phyloP scores from a whole-genome alignment of 2,888 invertebrate genomes.

The Polia nebulosa region DNA sequence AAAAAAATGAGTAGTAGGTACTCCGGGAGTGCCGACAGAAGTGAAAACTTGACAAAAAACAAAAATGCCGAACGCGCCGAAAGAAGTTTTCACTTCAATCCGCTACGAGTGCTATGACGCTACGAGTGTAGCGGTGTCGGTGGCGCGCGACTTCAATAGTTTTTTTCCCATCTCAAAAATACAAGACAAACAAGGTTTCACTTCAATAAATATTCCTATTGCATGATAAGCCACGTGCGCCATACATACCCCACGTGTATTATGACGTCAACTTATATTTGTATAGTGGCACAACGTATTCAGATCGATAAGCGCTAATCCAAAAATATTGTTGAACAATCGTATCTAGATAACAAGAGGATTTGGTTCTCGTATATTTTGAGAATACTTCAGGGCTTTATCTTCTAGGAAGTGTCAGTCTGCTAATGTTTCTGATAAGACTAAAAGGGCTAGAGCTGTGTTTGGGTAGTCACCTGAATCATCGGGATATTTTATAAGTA shows the following conservation, averaged over 20 bases:
- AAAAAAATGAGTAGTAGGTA: no score
- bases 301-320: constrained; percentile 36
- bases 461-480: background rate
- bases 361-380: constrained; percentile 2
- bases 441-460: background rate
- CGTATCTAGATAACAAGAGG: background rate
- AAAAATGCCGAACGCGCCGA: no score
- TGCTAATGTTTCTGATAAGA: background rate
- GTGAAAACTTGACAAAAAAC: no score
- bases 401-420: constrained; percentile 4
- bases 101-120: no score
- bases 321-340: background rate
- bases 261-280: background rate
- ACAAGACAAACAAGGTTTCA: no score
- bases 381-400: constrained; percentile 4
- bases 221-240: constrained; percentile 8
- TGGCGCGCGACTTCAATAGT: no score
- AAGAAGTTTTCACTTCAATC: no score
- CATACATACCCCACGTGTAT: background rate
- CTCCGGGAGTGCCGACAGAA: no score
- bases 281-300: background rate
- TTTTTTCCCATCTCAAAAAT: no score
- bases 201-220: background rate
- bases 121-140: no score
- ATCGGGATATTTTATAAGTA: background rate